These are phyloP conservation scores for Agapetus fuscipes DNA, from an alignment of 2,888 invertebrate species.

Conservation along the genomic window DNA sequence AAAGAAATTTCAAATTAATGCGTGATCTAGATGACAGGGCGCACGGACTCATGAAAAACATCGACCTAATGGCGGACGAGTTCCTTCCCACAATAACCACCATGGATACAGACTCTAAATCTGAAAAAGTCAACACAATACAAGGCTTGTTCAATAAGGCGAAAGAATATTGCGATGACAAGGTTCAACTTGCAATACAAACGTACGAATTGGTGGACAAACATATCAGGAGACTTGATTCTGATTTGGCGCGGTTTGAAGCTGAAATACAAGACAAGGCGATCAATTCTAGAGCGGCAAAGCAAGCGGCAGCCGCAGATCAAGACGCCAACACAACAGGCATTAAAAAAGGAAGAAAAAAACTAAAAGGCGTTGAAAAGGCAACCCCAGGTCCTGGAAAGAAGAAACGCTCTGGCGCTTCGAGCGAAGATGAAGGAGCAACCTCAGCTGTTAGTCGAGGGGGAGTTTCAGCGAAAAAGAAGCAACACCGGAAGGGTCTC, in stretches of 20 bases:
- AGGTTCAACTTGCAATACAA: conserved; percentile 94
- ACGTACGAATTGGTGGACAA: conserved; percentile 98
- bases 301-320: conserved; percentile 38
- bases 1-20: conserved; percentile 94
- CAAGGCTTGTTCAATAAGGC: conserved; percentile 80
- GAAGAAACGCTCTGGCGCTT: conserved; percentile 46
- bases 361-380: conserved; percentile 31
- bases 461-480: conserved; percentile 31
- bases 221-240: conserved; percentile 91
- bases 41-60: conserved; percentile 82
- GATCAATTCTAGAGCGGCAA: conserved; percentile 58
- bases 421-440: conserved; percentile 42
- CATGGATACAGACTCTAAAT: conserved; percentile 66
- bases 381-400: conserved; percentile 32
- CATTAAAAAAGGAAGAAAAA: conserved; percentile 43
- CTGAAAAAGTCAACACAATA: conserved; percentile 75
- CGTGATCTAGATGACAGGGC: conserved; percentile 88
- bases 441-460: conserved; percentile 23
- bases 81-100: conserved; percentile 65
- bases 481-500: conserved; percentile 10
- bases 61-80: conserved; percentile 78
- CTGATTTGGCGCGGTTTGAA: conserved; percentile 93
- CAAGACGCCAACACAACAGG: conserved; percentile 37
- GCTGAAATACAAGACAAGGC: conserved; percentile 95
- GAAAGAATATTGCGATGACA: conserved; percentile 93